Percentiles rank a stretch among this genome's conserved stretches.
Evolutionary conservation across 2,797 vertebrate species (phyloP).

Genomic region (Synaphobranchus kaupii): DNA sequence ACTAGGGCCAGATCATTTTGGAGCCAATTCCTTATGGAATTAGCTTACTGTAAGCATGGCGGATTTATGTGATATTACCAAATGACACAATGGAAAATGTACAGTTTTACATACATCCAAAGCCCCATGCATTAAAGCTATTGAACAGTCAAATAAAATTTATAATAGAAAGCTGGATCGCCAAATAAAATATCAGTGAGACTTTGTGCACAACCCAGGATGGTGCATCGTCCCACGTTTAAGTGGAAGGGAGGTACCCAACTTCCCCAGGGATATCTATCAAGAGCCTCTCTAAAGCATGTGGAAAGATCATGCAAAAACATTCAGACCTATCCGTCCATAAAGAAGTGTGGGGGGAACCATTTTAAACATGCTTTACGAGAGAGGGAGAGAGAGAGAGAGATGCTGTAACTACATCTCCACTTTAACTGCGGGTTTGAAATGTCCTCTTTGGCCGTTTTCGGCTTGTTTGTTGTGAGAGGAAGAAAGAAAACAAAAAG

Average conservation of each 20-base stretch:
- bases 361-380: constrained; percentile 50
- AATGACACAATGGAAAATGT: constrained; percentile 30
- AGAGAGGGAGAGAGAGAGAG: constrained; percentile 45
- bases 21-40: not conserved
- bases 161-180: constrained; percentile 58
- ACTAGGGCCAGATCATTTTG: not conserved
- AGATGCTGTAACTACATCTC: constrained; percentile 13
- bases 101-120: constrained; percentile 11
- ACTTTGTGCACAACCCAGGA: constrained; percentile 42
- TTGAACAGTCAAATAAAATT: constrained; percentile 45
- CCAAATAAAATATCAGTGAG: constrained; percentile 56
- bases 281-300: constrained; percentile 49
- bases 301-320: constrained; percentile 55
- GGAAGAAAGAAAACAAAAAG: not conserved
- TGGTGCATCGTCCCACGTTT: constrained; percentile 18
- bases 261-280: constrained; percentile 45
- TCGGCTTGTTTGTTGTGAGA: constrained; percentile 64
- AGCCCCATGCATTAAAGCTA: constrained; percentile 44
- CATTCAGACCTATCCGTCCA: constrained; percentile 54
- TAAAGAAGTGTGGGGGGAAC: constrained; percentile 54
- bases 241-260: constrained; percentile 37
- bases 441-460: constrained; percentile 57
- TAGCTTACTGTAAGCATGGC: not conserved
- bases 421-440: constrained; percentile 44
- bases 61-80: constrained; percentile 3